Evolutionary conservation across 2,797 vertebrate genomes (phyloP).

Genomic region (Hephaestus fuliginosus): DNA sequence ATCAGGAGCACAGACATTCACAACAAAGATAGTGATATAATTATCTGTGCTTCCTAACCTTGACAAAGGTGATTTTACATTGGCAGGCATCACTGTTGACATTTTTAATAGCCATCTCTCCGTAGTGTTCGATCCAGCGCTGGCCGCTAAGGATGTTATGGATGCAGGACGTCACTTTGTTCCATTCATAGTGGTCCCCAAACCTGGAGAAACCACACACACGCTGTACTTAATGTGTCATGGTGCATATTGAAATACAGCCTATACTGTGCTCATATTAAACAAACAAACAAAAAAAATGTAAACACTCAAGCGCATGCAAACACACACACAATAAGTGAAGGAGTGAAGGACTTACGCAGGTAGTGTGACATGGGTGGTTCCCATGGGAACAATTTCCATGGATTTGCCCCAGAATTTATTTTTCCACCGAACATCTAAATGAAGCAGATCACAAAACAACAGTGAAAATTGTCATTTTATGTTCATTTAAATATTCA

Average conservation of each 20-base stretch:
- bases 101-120: slow-evolving; percentile 95
- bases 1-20: background rate
- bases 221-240: background rate
- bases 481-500: slow-evolving; percentile 12
- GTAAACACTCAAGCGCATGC: slow-evolving; percentile 3
- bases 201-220: slow-evolving; percentile 81
- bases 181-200: slow-evolving; percentile 96
- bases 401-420: slow-evolving; percentile 99
- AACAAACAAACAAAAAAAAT: background rate
- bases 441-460: slow-evolving; percentile 60
- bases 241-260: background rate
- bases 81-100: slow-evolving; percentile 85
- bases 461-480: background rate
- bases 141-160: slow-evolving; percentile 98
- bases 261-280: background rate
- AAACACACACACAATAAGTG: slow-evolving; percentile 23
- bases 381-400: slow-evolving; percentile 98
- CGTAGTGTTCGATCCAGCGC: slow-evolving; percentile 98
- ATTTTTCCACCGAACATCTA: slow-evolving; percentile 98
- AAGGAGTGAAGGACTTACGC: slow-evolving; percentile 84
- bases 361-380: slow-evolving; percentile 93
- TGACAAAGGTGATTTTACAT: slow-evolving; percentile 96
- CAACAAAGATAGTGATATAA: background rate
- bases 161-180: slow-evolving; percentile 98
- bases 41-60: slow-evolving; percentile 79